Percentiles rank a stretch among this genome's conserved stretches.
These are phyloP conservation scores for Chelon labrosus DNA, from an alignment of 2,797 vertebrate species.

Conservation along the genomic window DNA sequence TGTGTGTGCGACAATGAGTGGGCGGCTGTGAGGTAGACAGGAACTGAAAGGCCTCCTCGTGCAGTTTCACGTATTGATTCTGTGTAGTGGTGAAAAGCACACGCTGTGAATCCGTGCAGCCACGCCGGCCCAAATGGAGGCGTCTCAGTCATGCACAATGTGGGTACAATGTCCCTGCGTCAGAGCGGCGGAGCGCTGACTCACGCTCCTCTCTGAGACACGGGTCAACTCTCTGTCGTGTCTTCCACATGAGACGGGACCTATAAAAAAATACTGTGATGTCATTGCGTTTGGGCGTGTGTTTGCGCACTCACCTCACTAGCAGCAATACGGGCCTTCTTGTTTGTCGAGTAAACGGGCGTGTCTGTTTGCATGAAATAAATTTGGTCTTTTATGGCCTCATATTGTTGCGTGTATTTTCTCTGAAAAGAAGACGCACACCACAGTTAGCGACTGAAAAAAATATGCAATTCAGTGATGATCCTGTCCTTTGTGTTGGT, in stretches of 20 bases:
- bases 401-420: slow-evolving; percentile 92
- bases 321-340: slow-evolving; percentile 86
- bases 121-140: slow-evolving; percentile 30
- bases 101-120: slow-evolving; percentile 4
- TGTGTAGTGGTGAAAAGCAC: neutral
- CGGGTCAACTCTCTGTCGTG: slow-evolving; percentile 51
- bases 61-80: neutral
- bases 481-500: neutral
- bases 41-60: slow-evolving; percentile 15
- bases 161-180: slow-evolving; percentile 51
- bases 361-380: slow-evolving; percentile 99
- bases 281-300: slow-evolving; percentile 18
- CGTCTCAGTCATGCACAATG: slow-evolving; percentile 29
- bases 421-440: slow-evolving; percentile 80
- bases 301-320: slow-evolving; percentile 87
- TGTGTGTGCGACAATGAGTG: no score
- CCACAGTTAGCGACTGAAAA: neutral
- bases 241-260: slow-evolving; percentile 64
- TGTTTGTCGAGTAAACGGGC: slow-evolving; percentile 91
- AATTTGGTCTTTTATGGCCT: slow-evolving; percentile 95
- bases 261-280: slow-evolving; percentile 57
- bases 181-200: slow-evolving; percentile 60
- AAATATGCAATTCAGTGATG: neutral
- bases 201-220: slow-evolving; percentile 62
- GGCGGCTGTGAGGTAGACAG: neutral